Percentiles rank a stretch among this genome's conserved stretches.
phyloP scores from a whole-genome alignment of 2,888 invertebrate species.

The Cremastobaeus sp. region DNA sequence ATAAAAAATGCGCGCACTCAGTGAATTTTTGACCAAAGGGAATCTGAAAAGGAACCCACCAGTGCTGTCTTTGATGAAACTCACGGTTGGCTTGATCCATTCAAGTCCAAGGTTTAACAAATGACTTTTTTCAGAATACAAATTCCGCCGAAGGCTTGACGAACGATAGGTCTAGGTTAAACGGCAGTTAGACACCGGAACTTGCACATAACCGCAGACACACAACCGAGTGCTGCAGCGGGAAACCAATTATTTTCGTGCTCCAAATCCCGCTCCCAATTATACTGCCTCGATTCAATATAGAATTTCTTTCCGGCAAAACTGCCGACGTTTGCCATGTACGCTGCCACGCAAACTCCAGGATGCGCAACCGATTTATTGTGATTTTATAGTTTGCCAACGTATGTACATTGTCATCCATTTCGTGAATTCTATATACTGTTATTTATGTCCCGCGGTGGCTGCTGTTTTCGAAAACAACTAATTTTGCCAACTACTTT shows the following conservation, averaged over 20 bases:
- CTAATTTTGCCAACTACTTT: too few species aligned
- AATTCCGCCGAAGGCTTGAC: conserved; percentile 57
- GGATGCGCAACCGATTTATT: conserved; percentile 30
- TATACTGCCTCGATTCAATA: conserved; percentile 63
- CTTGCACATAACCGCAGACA: conserved; percentile 58
- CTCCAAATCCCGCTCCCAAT: conserved; percentile 75
- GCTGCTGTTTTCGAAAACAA: too few species aligned
- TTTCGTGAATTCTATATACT: too few species aligned
- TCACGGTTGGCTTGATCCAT: conserved; percentile 10
- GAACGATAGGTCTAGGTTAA: conserved; percentile 68
- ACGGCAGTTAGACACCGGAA: conserved; percentile 65
- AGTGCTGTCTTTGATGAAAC: conserved; percentile 11
- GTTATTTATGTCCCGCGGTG: too few species aligned
- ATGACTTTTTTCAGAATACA: conserved; percentile 20
- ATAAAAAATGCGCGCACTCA: background rate
- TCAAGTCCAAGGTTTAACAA: conserved; percentile 49
- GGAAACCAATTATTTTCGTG: conserved; percentile 75
- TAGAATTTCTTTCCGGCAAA: conserved; percentile 53
- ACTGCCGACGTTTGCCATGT: conserved; percentile 56
- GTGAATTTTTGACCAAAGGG: background rate
- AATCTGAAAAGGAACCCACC: conserved; percentile 10
- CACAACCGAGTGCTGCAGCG: conserved; percentile 60
- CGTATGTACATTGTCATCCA: conserved; percentile 10
- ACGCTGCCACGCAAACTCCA: conserved; percentile 33
- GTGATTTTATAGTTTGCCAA: conserved; percentile 38